Conservation (phyloP, 1,140 invertebrate species). For the Drosophila subobscura region DNA sequence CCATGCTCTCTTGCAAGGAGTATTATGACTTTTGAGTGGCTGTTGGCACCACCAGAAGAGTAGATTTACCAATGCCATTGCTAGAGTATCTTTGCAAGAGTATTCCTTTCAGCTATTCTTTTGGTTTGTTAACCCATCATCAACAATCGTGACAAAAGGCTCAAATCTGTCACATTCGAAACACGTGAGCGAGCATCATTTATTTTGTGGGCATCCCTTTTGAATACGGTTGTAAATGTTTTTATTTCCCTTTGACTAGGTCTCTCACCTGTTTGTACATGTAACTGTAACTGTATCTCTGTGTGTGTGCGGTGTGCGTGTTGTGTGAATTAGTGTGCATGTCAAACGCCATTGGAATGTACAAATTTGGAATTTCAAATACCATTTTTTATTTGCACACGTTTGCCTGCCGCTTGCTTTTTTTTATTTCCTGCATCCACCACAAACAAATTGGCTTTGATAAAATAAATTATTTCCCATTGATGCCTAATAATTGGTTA, state of each 20-base stretch:
- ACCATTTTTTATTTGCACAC: constrained; percentile 50
- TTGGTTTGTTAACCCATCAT: constrained; percentile 79
- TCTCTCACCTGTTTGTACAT: constrained; percentile 28
- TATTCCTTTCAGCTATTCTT: too few relatives aligned
- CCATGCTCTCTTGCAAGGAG: too few relatives aligned
- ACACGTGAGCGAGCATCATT: constrained; percentile 76
- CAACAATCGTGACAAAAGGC: constrained; percentile 79
- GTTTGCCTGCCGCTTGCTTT: constrained; percentile 10
- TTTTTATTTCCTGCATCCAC: constrained; percentile 27
- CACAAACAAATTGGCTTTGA: constrained; percentile 62
- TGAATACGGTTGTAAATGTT: constrained; percentile 64
- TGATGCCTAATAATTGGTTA: constrained; percentile 43
- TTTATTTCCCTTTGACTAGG: constrained; percentile 67
- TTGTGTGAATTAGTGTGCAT: constrained; percentile 32
- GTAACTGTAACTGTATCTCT: constrained; percentile 28
- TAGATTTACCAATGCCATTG: too few relatives aligned
- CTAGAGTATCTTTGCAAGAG: too few relatives aligned
- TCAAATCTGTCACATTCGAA: constrained; percentile 80
- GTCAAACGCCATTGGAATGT: constrained; percentile 72
- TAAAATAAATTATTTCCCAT: constrained; percentile 61
- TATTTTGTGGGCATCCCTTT: constrained; percentile 66
- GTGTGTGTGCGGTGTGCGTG: constrained; percentile 15
- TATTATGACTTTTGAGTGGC: too few relatives aligned
- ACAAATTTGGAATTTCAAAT: constrained; percentile 72
- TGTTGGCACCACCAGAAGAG: neutral